Evolutionary conservation across 2,888 invertebrate species (phyloP).

Genomic region (Drosophila rellima): DNA sequence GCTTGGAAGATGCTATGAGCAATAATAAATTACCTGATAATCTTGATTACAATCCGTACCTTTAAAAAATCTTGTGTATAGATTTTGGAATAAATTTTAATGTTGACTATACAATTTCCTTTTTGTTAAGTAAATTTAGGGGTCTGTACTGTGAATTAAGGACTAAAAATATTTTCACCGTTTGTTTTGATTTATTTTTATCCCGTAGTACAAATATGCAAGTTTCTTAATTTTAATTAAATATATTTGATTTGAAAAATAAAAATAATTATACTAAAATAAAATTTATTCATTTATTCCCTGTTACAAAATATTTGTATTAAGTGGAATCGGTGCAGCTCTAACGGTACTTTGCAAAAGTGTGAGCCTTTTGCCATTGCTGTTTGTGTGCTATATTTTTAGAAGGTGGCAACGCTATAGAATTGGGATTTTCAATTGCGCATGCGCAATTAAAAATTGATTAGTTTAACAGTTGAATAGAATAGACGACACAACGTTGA

Average conservation of each 20-base stretch:
- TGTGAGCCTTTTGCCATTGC: no score
- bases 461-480: conserved; percentile 26
- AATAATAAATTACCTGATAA: background rate
- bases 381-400: background rate
- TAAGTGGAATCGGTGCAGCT: no score
- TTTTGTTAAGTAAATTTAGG: background rate
- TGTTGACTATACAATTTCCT: background rate
- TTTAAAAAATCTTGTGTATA: background rate
- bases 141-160: no score
- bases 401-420: conserved; percentile 10
- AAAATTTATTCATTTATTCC: no score
- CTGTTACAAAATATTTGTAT: background rate
- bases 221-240: no score
- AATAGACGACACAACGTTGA: conserved; percentile 12
- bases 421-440: conserved; percentile 26
- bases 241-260: no score
- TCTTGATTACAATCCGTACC: conserved; percentile 3
- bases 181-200: no score
- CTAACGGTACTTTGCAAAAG: background rate
- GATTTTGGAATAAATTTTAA: background rate
- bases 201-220: no score
- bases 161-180: no score
- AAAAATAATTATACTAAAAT: no score
- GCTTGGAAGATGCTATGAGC: background rate
- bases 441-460: conserved; percentile 55